These are phyloP conservation scores for Osmerus mordax DNA, from an alignment of 2,113 vertebrate species.

Conservation along the genomic window DNA sequence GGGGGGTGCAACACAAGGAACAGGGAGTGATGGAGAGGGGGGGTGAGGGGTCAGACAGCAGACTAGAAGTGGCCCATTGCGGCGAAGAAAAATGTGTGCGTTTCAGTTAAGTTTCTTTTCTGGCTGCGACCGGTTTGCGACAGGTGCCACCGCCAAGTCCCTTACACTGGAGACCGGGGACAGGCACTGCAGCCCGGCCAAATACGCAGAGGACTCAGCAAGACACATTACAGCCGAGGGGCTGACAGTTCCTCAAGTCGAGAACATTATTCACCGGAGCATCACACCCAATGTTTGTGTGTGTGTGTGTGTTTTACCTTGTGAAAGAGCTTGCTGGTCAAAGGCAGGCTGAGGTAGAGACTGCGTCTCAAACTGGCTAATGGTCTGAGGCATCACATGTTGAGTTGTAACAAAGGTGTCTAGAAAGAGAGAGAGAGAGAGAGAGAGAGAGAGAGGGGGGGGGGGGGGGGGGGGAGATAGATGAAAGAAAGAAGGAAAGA, in stretches of 20 bases:
- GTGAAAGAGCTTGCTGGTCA: conserved; percentile 85
- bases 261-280: neutral
- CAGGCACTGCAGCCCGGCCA: no score
- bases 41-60: neutral
- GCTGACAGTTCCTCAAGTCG: no score
- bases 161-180: no score
- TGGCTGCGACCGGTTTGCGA: no score
- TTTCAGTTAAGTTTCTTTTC: no score
- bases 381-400: conserved; percentile 82
- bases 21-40: neutral
- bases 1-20: no score
- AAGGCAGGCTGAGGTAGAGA: conserved; percentile 80
- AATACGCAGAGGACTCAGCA: no score
- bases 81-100: no score
- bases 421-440: conserved; percentile 50
- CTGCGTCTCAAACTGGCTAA: conserved; percentile 81
- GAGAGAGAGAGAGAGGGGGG: neutral
- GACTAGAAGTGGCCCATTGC: neutral
- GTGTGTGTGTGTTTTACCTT: conserved; percentile 69
- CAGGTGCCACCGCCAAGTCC: no score
- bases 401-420: conserved; percentile 85
- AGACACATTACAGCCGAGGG: no score
- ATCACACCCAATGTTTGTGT: neutral
- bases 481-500: neutral
- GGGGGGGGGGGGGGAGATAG: neutral